Conservation (phyloP, 2,797 vertebrate genomes). For the Rhincodon typus region DNA sequence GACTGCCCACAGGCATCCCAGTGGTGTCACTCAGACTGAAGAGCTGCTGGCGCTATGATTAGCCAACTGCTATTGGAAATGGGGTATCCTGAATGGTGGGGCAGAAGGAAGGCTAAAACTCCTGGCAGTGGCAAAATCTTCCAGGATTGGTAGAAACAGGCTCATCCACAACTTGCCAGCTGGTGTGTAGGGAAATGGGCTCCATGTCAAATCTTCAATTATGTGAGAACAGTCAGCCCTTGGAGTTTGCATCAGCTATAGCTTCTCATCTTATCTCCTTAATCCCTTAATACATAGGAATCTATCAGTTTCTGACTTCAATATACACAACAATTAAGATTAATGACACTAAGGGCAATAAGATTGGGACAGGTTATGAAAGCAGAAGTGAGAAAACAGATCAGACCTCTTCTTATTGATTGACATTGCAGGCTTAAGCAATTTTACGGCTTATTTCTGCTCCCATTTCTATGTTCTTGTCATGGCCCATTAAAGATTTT, state of each 20-base stretch:
- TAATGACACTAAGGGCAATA: not conserved
- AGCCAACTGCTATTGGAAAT: too few species aligned
- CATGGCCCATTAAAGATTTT: not conserved
- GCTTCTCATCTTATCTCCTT: not conserved
- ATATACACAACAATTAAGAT: not conserved
- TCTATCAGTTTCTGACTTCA: not conserved
- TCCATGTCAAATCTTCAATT: not conserved
- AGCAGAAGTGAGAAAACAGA: not conserved
- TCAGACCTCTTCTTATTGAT: not conserved
- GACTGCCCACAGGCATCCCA: too few species aligned
- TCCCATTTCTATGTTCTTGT: not conserved
- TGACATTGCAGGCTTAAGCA: not conserved
- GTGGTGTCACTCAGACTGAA: too few species aligned
- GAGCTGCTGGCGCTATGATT: too few species aligned
- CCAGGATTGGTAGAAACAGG: too few species aligned
- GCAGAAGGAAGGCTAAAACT: too few species aligned
- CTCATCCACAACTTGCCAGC: too few species aligned
- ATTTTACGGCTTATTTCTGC: not conserved
- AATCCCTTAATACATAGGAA: not conserved
- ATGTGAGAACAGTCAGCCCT: not conserved
- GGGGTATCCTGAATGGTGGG: too few species aligned
- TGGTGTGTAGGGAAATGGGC: too few species aligned
- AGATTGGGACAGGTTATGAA: not conserved
- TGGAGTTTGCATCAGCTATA: not conserved
- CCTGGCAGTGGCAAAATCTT: too few species aligned